Base-by-base conservation (phyloP, 2,113 vertebrate genomes). In the Electrona antarctica region DNA sequence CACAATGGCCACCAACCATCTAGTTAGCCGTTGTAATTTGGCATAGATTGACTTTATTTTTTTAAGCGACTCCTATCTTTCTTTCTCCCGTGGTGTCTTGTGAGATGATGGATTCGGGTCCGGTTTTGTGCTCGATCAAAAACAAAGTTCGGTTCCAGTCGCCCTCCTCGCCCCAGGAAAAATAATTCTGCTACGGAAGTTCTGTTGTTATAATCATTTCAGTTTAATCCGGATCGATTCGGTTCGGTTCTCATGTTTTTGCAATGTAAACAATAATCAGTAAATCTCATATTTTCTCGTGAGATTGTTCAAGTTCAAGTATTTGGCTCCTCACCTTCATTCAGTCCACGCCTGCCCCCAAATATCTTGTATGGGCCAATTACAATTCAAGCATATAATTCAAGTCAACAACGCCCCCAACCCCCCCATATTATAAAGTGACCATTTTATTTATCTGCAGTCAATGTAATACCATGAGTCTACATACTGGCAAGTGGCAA, bases 191-290 rank as follows among this genome's bases (percentile, higher is more conserved):
- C 64, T 79, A 84, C 81, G 73, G 81, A 90, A 88, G 76, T 85
- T 77, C 69, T 49, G 54, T 9, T 59, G 58, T 63, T 74, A 59
- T 50, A 45, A 64, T 80, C 61, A 70, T 79, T 80, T 92, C 85
- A 85, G 71, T 14, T 73, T 73, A 90, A 92, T 92, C 92, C 87
- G 87, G 89, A 91, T 93, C 91, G 88, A 91, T 93, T 92, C 87
- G 91, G 90, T 92, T 93, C 89, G 85, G 85, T 90, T 93, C 86
- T 88, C 79, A 84, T 89, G 88, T 79, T 62, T 91, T 88, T 86
- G 83, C 84, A 92, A 93, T 93, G 93, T 94, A 94, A 94, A 94
- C 93, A 93, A 91, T 92, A 92, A 94, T 93, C 88, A 75, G 83
- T 82, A 90, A 93, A 93, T 92, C 92, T 92, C 92, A 92, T 75